Evolutionary conservation across 2,888 invertebrate genomes (phyloP).

Genomic region (Epiperipatus broadwayi): DNA sequence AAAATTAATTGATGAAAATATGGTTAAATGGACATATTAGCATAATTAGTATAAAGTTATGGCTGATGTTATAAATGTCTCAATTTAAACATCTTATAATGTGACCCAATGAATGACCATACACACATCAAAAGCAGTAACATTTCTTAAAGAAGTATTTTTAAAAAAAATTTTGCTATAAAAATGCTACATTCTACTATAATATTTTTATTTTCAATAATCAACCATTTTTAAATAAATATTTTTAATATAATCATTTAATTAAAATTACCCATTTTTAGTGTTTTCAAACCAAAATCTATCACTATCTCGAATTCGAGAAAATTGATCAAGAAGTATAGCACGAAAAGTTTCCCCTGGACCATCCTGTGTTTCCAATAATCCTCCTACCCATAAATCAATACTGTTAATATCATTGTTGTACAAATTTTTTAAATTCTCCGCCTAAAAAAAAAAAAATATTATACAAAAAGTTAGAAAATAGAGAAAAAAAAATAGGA

Average conservation of each 20-base stretch:
- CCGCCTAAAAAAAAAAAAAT: too few species aligned
- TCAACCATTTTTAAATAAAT: background rate
- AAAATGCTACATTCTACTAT: slow-evolving; percentile 6
- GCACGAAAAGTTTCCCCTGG: slow-evolving; percentile 35
- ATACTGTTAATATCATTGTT: slow-evolving; percentile 30
- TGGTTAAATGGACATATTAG: too few species aligned
- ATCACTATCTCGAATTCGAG: slow-evolving; percentile 37
- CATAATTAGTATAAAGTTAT: too few species aligned
- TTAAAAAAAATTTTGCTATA: background rate
- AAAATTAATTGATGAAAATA: too few species aligned
- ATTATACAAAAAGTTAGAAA: slow-evolving; percentile 19
- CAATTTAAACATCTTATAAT: too few species aligned
- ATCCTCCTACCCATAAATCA: slow-evolving; percentile 39
- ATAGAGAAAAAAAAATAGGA: background rate
- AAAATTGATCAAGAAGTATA: slow-evolving; percentile 38
- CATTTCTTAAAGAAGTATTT: too few species aligned
- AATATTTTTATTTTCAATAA: background rate
- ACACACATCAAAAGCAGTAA: too few species aligned
- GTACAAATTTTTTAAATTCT: slow-evolving; percentile 25
- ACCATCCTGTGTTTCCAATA: slow-evolving; percentile 34
- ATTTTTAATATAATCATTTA: background rate
- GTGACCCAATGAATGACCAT: too few species aligned
- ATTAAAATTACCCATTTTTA: slow-evolving; percentile 20
- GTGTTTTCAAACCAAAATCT: slow-evolving; percentile 40
- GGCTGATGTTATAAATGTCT: too few species aligned